Evolutionary conservation across 2,113 vertebrate genomes (phyloP).

Genomic region (Lynx canadensis): DNA sequence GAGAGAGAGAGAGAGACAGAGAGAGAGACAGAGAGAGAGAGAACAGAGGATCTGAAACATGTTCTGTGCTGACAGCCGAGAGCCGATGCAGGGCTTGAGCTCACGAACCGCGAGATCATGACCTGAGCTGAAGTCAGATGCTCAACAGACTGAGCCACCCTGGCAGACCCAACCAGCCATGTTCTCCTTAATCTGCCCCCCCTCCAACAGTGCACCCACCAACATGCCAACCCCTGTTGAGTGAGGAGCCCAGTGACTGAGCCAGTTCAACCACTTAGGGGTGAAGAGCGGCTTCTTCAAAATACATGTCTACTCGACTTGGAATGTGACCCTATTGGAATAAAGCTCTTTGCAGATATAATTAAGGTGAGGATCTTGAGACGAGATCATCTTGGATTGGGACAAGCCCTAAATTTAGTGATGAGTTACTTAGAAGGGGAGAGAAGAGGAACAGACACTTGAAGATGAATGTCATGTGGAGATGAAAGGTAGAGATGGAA

Average conservation of each 20-base stretch:
- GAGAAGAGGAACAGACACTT: neutral
- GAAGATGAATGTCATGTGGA: neutral
- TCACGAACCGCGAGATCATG: too few relatives aligned
- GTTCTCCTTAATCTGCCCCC: neutral
- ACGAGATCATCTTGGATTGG: too few relatives aligned
- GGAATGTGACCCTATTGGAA: neutral
- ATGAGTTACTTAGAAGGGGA: neutral
- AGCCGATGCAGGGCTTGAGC: too few relatives aligned
- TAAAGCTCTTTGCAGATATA: neutral
- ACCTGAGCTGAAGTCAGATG: too few relatives aligned
- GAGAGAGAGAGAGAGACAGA: too few relatives aligned
- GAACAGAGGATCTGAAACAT: too few relatives aligned
- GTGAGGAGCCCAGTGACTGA: neutral
- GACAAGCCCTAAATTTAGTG: neutral
- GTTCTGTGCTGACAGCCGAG: too few relatives aligned
- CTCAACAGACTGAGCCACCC: too few relatives aligned
- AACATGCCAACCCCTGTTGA: rapidly evolving
- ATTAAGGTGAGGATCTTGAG: neutral
- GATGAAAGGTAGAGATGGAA: neutral
- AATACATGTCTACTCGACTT: neutral
- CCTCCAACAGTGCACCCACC: neutral
- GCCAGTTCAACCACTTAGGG: neutral
- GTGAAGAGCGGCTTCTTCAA: rapidly evolving
- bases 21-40: too few relatives aligned
- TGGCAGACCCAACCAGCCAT: neutral